Evolutionary conservation across 1,140 invertebrate genomes (phyloP), one percentile per base, ranked within the genome.

Genomic region (Doryteuthis pealeii): DNA sequence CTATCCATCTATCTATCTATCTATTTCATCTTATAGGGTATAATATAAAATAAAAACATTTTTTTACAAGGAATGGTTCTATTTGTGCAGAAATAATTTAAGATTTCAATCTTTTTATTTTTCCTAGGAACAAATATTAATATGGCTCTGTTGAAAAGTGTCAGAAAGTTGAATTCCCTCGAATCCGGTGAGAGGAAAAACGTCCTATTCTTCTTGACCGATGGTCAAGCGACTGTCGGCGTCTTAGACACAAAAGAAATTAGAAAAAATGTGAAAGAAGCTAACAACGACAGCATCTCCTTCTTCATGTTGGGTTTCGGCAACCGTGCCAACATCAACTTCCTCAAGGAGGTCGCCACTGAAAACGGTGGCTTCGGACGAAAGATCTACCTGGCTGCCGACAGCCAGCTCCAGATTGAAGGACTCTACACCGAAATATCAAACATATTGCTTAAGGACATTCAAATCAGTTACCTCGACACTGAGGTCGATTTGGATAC

Each of bases 261-360:
- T 70, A 85, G 91, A n/a, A 85, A 78, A 75, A 76, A 87, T 80
- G 80, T 86, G 18, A 68, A 74, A 22, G 73, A 74, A 2, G 69
- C 35, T 5, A 84, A 83, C 72, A 68, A 76, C 15, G 82, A 74
- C 1, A 74, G 81, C 31, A 75, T 81, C 6, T 81, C 87, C 10
- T 90, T 93, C 54, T 93, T 92, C 82, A 90, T 90, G 15, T 87
- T 94, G 15, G 92, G 91, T 45, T 93, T 94, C 81, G 93, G 93
- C 2, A 89, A 90, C 68, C 91, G 91, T 40, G 91, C 92, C 0
- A 91, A 93, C 83, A 90, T 90, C 67, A 87, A 87, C 33, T 92
- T 93, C 82, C 83, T 93, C 14, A 89, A 91, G 77, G 91, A 91
- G 81, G 71, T 93, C 22, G 91, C 92, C 0, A 85, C 91, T 15